Evolutionary conservation across 2,888 invertebrate genomes (phyloP), one percentile per base, ranked within the genome.

Genomic region (Spilosoma lubricipeda): DNA sequence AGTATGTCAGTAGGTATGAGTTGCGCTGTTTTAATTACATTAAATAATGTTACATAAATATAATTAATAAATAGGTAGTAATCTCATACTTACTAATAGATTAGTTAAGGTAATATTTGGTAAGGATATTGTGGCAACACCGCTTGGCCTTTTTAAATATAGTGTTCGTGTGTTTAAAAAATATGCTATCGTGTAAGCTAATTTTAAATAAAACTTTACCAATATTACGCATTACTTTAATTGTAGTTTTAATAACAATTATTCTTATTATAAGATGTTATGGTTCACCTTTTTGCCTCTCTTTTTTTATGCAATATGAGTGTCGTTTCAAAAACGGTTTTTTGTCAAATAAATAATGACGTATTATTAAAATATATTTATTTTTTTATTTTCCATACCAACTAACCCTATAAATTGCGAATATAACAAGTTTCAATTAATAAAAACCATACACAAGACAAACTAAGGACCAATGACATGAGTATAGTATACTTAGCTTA

Each of bases 111-210:
- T 80, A 80, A 79, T 48, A 48, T 33, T 82, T 82, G 45, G 63
- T 71, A 71, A 88, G 85, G 70, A 93, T 86, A 92, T 89, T 92
- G 89, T 95, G 95, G 95, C 95, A 95, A 95, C 95, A 95, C 95
- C 95, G 95, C 95, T 95, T 95, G 95, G 95, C 95, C 95, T 95
- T 94, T n/a, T 93, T 92, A 94, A 89, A 89, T 85, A 92, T 94
- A 94, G 95, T 94, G 90, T 93, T 92, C 84, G 92, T 93, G 93
- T 93, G 93, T 92, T 89, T 88, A 87, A 86, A 89, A n/a, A 89
- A 88, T 86, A 89, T 88, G 86, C 86, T 90, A 87, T 89, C 75
- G 79, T 83, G 82, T 83, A 84, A 75, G 80, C 84, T 79, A 80
- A 75, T 75, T 48, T 79, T 83, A 84, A 82, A 68, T 84, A 86